Conservation (phyloP, 2,113 vertebrate species). For the Nothoprocta perdicaria region DNA sequence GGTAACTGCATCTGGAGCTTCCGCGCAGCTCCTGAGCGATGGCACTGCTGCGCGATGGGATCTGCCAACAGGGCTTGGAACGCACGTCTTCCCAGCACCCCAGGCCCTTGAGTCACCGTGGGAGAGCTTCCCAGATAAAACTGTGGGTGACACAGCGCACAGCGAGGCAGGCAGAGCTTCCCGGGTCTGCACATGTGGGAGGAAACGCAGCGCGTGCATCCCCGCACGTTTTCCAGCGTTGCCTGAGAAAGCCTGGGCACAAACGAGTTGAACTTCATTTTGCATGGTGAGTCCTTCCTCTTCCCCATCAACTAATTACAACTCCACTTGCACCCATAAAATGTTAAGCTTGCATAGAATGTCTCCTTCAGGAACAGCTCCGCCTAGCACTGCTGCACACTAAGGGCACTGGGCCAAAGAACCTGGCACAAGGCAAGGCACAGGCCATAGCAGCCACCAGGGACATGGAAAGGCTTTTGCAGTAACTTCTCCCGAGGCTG, state of each 20-base stretch:
- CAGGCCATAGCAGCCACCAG: neutral
- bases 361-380: neutral
- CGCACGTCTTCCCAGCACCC: neutral
- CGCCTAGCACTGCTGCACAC: neutral
- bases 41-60: too few species aligned
- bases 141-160: neutral
- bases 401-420: neutral
- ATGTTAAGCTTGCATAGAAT: neutral
- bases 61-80: neutral
- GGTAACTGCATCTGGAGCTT: neutral
- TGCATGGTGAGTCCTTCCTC: neutral
- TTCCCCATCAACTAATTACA: neutral
- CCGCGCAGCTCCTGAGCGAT: neutral
- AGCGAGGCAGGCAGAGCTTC: neutral
- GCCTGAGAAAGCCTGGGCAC: neutral
- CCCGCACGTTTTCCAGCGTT: neutral
- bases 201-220: fast-evolving
- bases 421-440: neutral
- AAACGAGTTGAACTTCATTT: neutral
- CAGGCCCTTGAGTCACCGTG: neutral
- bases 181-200: fast-evolving
- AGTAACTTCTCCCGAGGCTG: neutral
- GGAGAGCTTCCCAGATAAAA: neutral
- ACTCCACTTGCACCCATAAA: neutral
- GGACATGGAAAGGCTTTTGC: neutral